Evolutionary conservation across 2,113 vertebrate species (phyloP).

Genomic region (Cacatua alba): DNA sequence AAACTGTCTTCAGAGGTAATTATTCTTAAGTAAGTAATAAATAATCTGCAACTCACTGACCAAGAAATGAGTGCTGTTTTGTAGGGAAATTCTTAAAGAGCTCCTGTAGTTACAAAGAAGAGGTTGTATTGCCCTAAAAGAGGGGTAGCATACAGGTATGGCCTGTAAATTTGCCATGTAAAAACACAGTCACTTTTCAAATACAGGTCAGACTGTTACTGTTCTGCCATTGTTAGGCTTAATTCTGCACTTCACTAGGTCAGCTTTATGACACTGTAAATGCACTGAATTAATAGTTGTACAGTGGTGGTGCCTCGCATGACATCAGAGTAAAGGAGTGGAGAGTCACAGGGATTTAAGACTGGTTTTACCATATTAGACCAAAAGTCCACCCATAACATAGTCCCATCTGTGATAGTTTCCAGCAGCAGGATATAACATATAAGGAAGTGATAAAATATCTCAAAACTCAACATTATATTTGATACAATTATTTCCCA

Average conservation of each 20-base stretch:
- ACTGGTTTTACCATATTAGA: not conserved
- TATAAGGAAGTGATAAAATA: not conserved
- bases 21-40: conserved; percentile 48
- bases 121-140: not conserved
- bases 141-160: not conserved
- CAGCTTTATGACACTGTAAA: conserved; percentile 23
- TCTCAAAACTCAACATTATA: not conserved
- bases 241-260: not conserved
- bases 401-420: not conserved
- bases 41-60: conserved; percentile 29
- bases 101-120: conserved; percentile 30
- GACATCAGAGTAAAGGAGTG: not conserved
- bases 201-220: not conserved
- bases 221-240: not conserved
- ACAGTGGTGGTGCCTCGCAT: not conserved
- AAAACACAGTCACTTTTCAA: not conserved
- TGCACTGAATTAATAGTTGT: not conserved
- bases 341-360: not conserved
- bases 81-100: not conserved
- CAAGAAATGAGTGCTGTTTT: conserved; percentile 32
- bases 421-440: not conserved
- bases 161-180: not conserved
- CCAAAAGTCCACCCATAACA: not conserved
- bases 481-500: not conserved
- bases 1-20: conserved; percentile 6